Conservation (phyloP, 2,113 vertebrate genomes). For the Cyprinodon brontotheroides region DNA sequence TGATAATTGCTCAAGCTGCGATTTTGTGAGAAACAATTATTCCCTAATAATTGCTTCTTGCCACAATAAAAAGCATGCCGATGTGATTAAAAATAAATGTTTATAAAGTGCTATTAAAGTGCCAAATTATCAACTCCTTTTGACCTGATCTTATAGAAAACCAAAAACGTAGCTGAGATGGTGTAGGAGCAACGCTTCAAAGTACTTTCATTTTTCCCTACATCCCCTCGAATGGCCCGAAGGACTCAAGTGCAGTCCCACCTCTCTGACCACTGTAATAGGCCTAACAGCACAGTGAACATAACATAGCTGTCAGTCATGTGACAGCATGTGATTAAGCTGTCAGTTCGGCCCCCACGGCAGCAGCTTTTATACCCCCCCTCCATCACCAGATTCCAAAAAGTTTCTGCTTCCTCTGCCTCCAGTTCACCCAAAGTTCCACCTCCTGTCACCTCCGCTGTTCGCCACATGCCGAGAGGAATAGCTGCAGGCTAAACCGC, state of each 20-base stretch:
- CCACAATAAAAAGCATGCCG: neutral
- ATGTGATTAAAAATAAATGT: too few species aligned
- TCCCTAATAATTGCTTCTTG: neutral
- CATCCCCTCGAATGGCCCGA: constrained; percentile 6
- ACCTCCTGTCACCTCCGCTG: constrained; percentile 9
- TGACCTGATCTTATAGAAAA: too few species aligned
- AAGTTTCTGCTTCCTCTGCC: constrained; percentile 14
- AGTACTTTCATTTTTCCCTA: neutral
- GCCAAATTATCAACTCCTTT: too few species aligned
- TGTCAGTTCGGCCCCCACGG: constrained; percentile 6
- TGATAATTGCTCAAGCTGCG: neutral
- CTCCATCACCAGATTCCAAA: neutral
- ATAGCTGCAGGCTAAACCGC: constrained; percentile 51
- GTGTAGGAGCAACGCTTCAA: neutral
- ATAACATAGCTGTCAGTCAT: constrained; percentile 29
- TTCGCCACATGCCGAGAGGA: constrained; percentile 44
- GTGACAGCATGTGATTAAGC: constrained; percentile 23
- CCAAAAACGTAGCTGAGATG: too few species aligned
- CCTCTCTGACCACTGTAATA: constrained; percentile 27
- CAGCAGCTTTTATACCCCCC: neutral
- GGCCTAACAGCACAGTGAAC: constrained; percentile 3
- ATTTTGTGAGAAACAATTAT: neutral
- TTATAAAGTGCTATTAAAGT: too few species aligned
- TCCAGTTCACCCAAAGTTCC: constrained; percentile 4
- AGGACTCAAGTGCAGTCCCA: constrained; percentile 16